Conservation (phyloP, 2,113 vertebrate species). For the Elanus axillaris region DNA sequence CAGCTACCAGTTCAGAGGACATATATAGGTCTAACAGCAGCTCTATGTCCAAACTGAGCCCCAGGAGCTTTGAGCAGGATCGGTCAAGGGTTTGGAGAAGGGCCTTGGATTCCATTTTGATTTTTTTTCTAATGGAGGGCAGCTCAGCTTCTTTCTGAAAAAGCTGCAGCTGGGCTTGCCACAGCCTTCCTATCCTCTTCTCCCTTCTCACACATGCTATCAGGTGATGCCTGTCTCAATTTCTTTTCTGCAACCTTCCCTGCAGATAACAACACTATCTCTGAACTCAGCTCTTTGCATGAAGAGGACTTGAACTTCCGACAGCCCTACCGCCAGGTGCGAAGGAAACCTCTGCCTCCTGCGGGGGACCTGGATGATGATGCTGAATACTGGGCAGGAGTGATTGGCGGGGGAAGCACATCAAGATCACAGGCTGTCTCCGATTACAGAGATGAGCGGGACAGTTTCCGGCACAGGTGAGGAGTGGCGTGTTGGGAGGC, state of each 20-base stretch:
- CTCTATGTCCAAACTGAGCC: not conserved
- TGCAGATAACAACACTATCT: conserved; percentile 89
- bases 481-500: not conserved
- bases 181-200: not conserved
- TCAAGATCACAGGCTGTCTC: conserved; percentile 72
- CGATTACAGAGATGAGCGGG: conserved; percentile 73
- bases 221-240: not conserved
- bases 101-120: not conserved
- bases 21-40: not conserved
- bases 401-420: conserved; percentile 54
- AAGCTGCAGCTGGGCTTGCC: not conserved
- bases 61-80: not conserved
- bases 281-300: conserved; percentile 94
- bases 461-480: conserved; percentile 75
- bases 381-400: conserved; percentile 72
- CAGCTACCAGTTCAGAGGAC: not conserved
- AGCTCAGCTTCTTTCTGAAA: not conserved
- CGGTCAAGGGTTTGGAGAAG: not conserved
- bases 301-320: conserved; percentile 84
- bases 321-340: conserved; percentile 84
- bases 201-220: not conserved
- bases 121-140: not conserved
- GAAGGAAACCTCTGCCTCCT: conserved; percentile 85
- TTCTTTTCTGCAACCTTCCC: not conserved
- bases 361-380: conserved; percentile 79